A percentile compares a stretch with the other conserved stretches of the same genome.
Conservation (phyloP, 2,113 vertebrate genomes). For the Narcine bancroftii region DNA sequence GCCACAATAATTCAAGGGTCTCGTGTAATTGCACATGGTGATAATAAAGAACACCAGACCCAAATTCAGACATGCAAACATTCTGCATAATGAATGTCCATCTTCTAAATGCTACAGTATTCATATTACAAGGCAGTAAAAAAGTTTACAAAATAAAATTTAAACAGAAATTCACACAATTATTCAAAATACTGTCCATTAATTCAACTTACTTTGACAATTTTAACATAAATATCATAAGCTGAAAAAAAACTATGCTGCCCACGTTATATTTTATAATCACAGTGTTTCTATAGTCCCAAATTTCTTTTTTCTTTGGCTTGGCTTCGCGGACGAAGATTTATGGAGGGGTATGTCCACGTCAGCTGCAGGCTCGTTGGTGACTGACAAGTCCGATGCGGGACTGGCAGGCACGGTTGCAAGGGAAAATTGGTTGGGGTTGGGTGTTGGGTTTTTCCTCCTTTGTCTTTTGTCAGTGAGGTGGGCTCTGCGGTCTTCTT, state of each 20-base stretch:
- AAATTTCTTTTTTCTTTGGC: no score
- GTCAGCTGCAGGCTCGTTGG: no score
- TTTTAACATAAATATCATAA: neutral
- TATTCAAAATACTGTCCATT: neutral
- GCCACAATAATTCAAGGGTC: conserved; percentile 20
- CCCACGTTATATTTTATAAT: neutral
- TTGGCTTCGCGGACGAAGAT: no score
- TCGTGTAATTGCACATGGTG: conserved; percentile 9
- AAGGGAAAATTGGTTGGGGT: no score
- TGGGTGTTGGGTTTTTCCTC: no score
- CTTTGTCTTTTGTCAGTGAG: no score
- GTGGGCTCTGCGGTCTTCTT: no score
- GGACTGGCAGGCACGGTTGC: no score
- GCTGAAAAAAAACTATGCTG: neutral
- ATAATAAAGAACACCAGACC: conserved; percentile 20
- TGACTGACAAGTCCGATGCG: no score
- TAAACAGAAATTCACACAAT: neutral
- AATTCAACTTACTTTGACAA: neutral
- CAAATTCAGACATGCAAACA: neutral
- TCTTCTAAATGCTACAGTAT: neutral
- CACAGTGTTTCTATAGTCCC: neutral
- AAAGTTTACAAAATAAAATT: neutral
- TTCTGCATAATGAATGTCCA: neutral
- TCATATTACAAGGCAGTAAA: neutral
- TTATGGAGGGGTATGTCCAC: no score